Evolutionary conservation across 35 echinoderm and acorn worm species (phyloP).

Genomic region (Eucidaris tribuloides): DNA sequence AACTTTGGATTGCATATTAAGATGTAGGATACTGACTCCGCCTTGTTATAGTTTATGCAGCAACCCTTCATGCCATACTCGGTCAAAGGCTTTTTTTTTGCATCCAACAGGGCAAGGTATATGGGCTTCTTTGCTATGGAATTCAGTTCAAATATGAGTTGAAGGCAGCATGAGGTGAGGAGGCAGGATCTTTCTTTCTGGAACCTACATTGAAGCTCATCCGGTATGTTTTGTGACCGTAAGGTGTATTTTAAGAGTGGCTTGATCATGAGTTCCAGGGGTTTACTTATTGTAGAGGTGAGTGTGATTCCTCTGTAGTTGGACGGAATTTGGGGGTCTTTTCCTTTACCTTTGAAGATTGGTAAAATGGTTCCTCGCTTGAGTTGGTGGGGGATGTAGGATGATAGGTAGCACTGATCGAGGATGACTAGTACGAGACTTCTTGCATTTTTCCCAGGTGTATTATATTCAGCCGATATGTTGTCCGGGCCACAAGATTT

Average conservation of each 20-base stretch:
- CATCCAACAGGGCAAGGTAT: not conserved
- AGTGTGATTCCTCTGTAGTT: constrained; percentile 13
- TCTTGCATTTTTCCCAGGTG: not conserved
- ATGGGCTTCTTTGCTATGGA: not conserved
- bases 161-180: not conserved
- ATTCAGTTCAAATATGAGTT: not conserved
- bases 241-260: not conserved
- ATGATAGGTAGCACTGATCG: not conserved
- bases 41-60: not conserved
- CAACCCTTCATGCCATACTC: not conserved
- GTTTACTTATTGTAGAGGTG: not conserved
- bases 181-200: not conserved
- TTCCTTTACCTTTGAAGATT: not conserved
- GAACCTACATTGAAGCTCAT: not conserved
- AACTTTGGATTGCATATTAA: not conserved
- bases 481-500: not conserved
- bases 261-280: not conserved
- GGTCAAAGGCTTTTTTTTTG: not conserved
- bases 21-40: no score
- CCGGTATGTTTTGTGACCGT: not conserved
- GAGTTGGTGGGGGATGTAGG: not conserved
- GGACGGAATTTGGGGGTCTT: not conserved
- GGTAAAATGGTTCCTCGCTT: not conserved
- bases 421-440: not conserved
- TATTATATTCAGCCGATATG: not conserved